These are phyloP conservation scores for Macropodus opercularis DNA, from an alignment of 2,797 vertebrate species.

Conservation along the genomic window DNA sequence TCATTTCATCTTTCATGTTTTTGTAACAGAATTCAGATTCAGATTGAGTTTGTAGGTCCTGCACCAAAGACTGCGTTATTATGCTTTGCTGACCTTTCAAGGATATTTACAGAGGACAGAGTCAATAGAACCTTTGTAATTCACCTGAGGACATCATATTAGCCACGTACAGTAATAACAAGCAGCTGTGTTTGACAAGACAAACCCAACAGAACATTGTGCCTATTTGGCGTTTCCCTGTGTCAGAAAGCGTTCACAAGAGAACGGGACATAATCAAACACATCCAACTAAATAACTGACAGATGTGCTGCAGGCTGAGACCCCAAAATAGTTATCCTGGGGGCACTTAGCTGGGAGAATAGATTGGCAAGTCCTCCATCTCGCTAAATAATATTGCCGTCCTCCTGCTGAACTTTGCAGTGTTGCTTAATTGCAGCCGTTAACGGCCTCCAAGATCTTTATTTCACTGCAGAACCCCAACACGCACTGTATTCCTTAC, in stretches of 20 bases:
- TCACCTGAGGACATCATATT: conserved; percentile 34
- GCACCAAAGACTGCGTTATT: conserved; percentile 19
- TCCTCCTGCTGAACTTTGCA: conserved; percentile 68
- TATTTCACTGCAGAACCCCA: conserved; percentile 55
- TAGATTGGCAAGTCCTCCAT: conserved; percentile 62
- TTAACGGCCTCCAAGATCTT: conserved; percentile 70
- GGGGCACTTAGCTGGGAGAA: conserved; percentile 56
- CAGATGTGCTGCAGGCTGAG: conserved; percentile 46
- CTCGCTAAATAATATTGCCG: conserved; percentile 64
- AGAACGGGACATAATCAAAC: conserved; percentile 45
- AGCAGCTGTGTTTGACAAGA: no score
- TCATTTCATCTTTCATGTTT: background rate
- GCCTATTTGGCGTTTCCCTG: background rate
- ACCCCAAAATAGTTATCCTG: conserved; percentile 57
- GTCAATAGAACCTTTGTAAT: conserved; percentile 23
- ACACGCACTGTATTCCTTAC: conserved; percentile 31
- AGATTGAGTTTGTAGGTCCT: conserved; percentile 28
- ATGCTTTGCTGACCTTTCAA: conserved; percentile 15
- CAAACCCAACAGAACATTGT: no score
- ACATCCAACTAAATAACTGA: conserved; percentile 63
- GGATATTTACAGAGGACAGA: conserved; percentile 20
- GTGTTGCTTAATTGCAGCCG: conserved; percentile 68
- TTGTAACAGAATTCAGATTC: conserved; percentile 6
- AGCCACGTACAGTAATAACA: conserved; percentile 18
- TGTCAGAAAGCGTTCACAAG: conserved; percentile 23